Percentiles rank a stretch among this genome's conserved stretches.
These are phyloP conservation scores for Pocillopora verrucosa DNA, from an alignment of 64 coral and sea anemone genomes.

Conservation along the genomic window DNA sequence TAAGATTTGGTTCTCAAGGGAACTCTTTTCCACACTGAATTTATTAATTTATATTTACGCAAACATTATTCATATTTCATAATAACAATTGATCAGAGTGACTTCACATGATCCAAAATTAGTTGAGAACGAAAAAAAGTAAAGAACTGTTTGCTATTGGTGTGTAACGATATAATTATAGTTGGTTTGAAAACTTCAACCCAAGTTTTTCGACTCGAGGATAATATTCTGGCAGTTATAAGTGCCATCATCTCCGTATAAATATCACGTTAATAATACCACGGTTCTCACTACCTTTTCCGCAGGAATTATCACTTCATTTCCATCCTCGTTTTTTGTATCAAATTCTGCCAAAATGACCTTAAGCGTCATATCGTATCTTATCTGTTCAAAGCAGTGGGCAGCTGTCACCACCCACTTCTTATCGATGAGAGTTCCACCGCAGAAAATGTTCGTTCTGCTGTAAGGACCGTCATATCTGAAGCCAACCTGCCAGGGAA, in stretches of 20 bases:
- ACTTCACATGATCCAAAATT: too few species aligned
- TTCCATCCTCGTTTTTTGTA: neutral
- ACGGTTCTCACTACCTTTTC: neutral
- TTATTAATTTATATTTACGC: too few species aligned
- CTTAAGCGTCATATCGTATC: neutral
- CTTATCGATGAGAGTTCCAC: constrained; percentile 11
- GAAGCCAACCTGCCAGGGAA: constrained; percentile 31
- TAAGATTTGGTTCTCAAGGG: too few species aligned
- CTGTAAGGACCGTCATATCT: neutral
- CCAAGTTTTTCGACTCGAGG: too few species aligned
- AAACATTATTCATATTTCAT: too few species aligned
- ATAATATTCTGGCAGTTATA: too few species aligned
- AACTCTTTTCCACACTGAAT: too few species aligned
- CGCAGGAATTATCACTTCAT: neutral
- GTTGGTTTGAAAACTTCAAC: too few species aligned
- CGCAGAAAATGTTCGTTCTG: constrained; percentile 3
- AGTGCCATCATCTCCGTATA: neutral
- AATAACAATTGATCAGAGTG: too few species aligned
- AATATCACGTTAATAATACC: neutral
- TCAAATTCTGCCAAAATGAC: neutral
- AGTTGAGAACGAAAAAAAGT: too few species aligned
- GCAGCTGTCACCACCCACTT: constrained; percentile 35
- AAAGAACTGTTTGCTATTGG: too few species aligned
- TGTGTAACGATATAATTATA: too few species aligned
- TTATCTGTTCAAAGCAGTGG: neutral